A percentile compares a stretch with the other conserved stretches of the same genome.
Evolutionary conservation across 2,113 vertebrate species (phyloP).

Genomic region (Syrrhaptes paradoxus): DNA sequence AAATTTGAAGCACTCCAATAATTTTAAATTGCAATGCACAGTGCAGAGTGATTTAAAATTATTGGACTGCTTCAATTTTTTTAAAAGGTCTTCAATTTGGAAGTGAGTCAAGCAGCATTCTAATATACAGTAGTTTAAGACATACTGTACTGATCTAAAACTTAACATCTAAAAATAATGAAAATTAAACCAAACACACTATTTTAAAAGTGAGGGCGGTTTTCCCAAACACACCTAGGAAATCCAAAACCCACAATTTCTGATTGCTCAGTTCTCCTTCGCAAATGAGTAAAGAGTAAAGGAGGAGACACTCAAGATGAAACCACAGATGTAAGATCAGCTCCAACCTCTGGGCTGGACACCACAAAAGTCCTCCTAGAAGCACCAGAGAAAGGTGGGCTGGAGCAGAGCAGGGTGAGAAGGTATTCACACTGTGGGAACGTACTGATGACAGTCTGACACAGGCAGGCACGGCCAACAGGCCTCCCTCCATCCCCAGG

Average conservation of each 20-base stretch:
- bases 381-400: background rate
- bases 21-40: constrained; percentile 88
- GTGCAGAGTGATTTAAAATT: constrained; percentile 88
- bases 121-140: constrained; percentile 80
- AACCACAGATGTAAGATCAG: background rate
- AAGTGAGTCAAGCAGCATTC: constrained; percentile 84
- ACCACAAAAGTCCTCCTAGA: background rate
- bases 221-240: constrained; percentile 28
- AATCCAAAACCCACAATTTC: background rate
- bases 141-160: constrained; percentile 77
- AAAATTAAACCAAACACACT: constrained; percentile 73
- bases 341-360: background rate
- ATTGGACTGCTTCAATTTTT: constrained; percentile 84
- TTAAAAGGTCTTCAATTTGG: constrained; percentile 85
- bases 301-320: rapidly evolving
- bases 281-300: background rate
- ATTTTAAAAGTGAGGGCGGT: background rate
- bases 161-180: constrained; percentile 81
- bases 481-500: background rate
- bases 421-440: rapidly evolving
- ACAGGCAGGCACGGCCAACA: background rate
- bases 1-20: constrained; percentile 90
- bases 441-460: background rate
- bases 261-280: background rate
- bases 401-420: background rate